Base-by-base conservation (phyloP, 2,797 vertebrate genomes). In the Rhincodon typus region DNA sequence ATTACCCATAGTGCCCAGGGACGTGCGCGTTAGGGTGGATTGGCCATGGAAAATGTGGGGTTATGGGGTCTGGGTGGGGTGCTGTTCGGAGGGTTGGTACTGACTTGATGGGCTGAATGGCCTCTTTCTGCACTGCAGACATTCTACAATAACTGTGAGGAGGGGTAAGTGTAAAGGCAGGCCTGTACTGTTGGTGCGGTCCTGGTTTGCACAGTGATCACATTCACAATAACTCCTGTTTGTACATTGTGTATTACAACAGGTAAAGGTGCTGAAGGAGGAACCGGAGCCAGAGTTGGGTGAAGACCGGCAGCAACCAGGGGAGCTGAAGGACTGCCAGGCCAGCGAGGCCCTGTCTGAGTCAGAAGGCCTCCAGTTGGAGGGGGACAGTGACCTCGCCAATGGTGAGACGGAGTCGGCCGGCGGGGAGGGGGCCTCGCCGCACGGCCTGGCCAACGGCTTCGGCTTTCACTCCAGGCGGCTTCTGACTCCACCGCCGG, bases 401-500 rank as follows among this genome's bases (percentile, higher is more conserved):
- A 67, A 66, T 0, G 57, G 88, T 23, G 88, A 66, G 19, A 19
- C 98, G 1, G 97, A 98, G 0, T 96, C 97, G 96, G 97, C 97
- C 74, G 21, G 46, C 46, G 4, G 46, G 1, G 46, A 2, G 46
- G 46, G 6, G 0, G 38, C 12, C 77, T 96, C 95, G 98, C 69
- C 97, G 97, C 90, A 23, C 1, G 77, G 67, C 97, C 97, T 1
- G 96, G 97, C 30, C 1, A 96, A 66, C 90, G 96, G 94, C 97
- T 95, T 38, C 66, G 62, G 96, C 67, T 95, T 97, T 96, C 97
- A 96, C 88, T 97, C 97, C 96, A 93, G 67, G 90, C n/a, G 90
- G 19, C 90, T 38, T 5, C 90, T 93, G 0, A 57, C 17, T 0
- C 62, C 90, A 0, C 96, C 96, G 0, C 96, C 96, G 12, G 27